Evolutionary conservation across 2,113 vertebrate species (phyloP).

Genomic region (Gallinago undulata): DNA sequence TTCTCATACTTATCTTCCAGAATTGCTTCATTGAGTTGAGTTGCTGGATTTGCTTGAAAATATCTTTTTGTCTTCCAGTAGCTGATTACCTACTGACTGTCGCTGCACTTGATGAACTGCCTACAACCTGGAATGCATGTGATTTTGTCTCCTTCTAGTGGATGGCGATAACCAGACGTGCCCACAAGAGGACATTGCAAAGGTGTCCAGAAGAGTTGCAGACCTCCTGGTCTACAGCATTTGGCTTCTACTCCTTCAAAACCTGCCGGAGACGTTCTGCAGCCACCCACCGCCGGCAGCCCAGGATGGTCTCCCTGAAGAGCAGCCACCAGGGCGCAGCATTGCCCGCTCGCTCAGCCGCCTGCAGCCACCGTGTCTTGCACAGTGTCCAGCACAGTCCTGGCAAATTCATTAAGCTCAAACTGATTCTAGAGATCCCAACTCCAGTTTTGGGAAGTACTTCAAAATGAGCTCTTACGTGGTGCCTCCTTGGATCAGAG

Average conservation of each 20-base stretch:
- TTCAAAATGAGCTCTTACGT: conserved; percentile 64
- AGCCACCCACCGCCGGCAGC: neutral
- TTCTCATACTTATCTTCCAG: neutral
- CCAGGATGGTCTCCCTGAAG: neutral
- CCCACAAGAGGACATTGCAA: neutral
- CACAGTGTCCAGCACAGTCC: neutral
- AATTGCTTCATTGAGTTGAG: neutral
- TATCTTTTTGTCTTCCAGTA: neutral
- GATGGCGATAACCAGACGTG: neutral
- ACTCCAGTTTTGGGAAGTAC: conserved; percentile 40
- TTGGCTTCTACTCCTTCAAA: neutral
- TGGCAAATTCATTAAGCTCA: conserved; percentile 63
- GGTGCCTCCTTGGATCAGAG: conserved; percentile 59
- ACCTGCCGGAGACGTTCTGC: neutral
- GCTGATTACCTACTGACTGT: neutral
- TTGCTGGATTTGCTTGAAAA: neutral
- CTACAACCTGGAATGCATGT: neutral
- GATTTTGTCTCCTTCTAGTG: neutral
- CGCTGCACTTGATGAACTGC: neutral
- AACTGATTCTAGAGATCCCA: conserved; percentile 48
- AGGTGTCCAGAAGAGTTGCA: neutral
- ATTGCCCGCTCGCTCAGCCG: neutral
- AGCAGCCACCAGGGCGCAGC: conserved; percentile 51
- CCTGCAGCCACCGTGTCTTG: neutral
- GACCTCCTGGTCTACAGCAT: neutral